Evolutionary conservation across 2,888 invertebrate genomes (phyloP).

Genomic region (Drosophila imparisetae): DNA sequence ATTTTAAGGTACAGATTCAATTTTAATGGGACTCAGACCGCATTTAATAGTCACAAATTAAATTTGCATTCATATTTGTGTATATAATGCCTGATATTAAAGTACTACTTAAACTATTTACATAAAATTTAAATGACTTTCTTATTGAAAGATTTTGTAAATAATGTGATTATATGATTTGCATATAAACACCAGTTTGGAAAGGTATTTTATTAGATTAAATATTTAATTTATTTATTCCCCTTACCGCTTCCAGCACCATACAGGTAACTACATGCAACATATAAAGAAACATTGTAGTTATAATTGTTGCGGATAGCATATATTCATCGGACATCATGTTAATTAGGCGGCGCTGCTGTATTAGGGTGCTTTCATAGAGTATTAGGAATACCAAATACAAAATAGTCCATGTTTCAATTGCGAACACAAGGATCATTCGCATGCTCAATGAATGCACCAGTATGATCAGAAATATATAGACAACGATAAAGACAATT

Average conservation of each 20-base stretch:
- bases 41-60: not conserved
- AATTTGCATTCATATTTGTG: not conserved
- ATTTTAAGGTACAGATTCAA: not conserved
- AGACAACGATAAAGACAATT: slow-evolving; percentile 19
- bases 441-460: not conserved
- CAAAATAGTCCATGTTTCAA: slow-evolving; percentile 12
- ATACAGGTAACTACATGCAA: slow-evolving; percentile 1
- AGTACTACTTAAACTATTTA: not conserved
- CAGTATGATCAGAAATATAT: slow-evolving; percentile 14
- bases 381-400: slow-evolving; percentile 23
- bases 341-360: slow-evolving; percentile 31
- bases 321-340: slow-evolving; percentile 24
- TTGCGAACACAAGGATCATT: not conserved
- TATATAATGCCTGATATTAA: not conserved
- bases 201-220: not conserved
- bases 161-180: not conserved
- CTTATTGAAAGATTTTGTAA: not conserved
- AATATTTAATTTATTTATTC: not conserved
- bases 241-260: not conserved
- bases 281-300: slow-evolving; percentile 33
- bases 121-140: not conserved
- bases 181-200: not conserved
- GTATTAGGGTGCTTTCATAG: slow-evolving; percentile 38
- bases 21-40: not conserved
- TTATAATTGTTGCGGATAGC: slow-evolving; percentile 44